These are phyloP conservation scores for Clostera curtula DNA, from an alignment of 2,888 invertebrate species.

Conservation along the genomic window DNA sequence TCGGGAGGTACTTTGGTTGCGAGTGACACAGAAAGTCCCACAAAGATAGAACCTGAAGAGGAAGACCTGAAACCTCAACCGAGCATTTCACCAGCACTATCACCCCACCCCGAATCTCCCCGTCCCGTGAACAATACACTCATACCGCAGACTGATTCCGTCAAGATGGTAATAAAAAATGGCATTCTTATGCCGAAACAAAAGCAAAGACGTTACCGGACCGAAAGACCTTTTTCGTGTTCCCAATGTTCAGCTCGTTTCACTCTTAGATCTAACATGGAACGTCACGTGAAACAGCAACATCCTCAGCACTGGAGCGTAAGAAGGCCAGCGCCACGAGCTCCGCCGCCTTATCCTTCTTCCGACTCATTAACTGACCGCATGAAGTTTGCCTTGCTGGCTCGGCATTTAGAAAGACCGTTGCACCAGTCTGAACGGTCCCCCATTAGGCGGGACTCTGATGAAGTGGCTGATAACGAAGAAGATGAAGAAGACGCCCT, in stretches of 20 bases:
- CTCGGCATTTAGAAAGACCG: constrained; percentile 83
- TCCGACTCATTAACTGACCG: constrained; percentile 51
- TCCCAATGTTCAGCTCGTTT: constrained; percentile 93
- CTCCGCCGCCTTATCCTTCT: constrained; percentile 53
- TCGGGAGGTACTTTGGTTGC: constrained; percentile 80
- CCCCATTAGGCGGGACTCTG: constrained; percentile 59
- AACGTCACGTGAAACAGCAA: constrained; percentile 94
- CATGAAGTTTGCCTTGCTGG: constrained; percentile 84
- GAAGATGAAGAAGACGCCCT: constrained; percentile 80
- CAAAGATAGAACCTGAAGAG: constrained; percentile 67
- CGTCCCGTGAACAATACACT: constrained; percentile 58
- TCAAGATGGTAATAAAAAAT: constrained; percentile 93
- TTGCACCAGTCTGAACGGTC: constrained; percentile 57
- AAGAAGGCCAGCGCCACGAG: constrained; percentile 74
- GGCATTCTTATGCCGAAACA: constrained; percentile 93
- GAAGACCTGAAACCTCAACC: constrained; percentile 69
- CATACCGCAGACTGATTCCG: constrained; percentile 75
- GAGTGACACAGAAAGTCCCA: constrained; percentile 47
- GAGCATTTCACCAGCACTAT: constrained; percentile 54
- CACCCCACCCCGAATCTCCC: constrained; percentile 65
- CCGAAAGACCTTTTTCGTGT: constrained; percentile 93
- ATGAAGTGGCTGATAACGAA: constrained; percentile 77
- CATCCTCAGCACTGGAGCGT: constrained; percentile 94
- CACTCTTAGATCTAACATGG: constrained; percentile 95
- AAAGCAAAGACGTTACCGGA: constrained; percentile 91